Conservation (phyloP, 2,888 invertebrate species). For the Cylloceria caligata region DNA sequence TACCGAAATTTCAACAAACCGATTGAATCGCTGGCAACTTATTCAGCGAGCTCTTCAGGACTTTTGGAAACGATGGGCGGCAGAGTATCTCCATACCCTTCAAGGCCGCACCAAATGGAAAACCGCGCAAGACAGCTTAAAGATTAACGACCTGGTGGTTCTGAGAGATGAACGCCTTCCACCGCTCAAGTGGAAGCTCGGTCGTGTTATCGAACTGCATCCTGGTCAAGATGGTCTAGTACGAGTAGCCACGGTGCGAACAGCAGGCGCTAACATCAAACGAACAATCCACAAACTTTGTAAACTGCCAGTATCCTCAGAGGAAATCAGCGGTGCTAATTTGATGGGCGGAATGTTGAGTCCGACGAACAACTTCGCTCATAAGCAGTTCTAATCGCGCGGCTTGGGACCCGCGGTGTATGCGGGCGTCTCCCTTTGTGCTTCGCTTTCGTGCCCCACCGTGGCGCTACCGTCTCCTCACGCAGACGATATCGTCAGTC, state of each 20-base stretch:
- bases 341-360: constrained; percentile 30
- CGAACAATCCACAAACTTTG: background rate
- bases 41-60: constrained; percentile 64
- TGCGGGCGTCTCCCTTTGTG: no score
- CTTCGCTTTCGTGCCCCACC: no score
- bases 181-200: constrained; percentile 46
- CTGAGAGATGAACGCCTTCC: constrained; percentile 54
- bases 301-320: background rate
- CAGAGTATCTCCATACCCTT: no score
- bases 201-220: constrained; percentile 36
- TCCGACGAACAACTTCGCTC: no score
- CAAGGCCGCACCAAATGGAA: constrained; percentile 55
- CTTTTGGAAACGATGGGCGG: constrained; percentile 71
- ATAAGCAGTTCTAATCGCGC: no score
- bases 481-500: no score
- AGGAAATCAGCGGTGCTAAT: constrained; percentile 22
- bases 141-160: constrained; percentile 9
- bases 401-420: no score
- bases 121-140: fast-evolving
- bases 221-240: constrained; percentile 26
- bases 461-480: no score
- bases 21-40: constrained; percentile 52
- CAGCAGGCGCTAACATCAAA: background rate
- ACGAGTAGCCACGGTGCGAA: no score
- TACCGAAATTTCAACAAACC: constrained; percentile 1